Base-by-base conservation (phyloP, 2,113 vertebrate genomes). In the Hemiprocne comata region DNA sequence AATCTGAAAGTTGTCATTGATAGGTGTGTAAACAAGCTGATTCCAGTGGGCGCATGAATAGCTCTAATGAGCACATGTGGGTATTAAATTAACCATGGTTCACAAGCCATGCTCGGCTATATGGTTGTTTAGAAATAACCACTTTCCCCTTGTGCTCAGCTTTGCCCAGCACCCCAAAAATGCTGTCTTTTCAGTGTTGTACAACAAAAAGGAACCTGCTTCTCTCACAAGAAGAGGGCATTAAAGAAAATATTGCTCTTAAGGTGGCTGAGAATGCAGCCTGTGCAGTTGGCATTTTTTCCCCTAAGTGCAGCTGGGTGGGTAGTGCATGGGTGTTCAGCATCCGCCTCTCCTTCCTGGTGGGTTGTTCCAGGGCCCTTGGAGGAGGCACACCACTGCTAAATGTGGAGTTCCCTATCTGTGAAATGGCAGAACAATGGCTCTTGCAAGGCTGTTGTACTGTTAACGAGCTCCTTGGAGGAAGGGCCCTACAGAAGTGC, bases 71-170 rank as follows among this genome's bases (percentile, higher is more conserved):
- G 98, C 96, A 97, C 7, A 66, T 97, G 96, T 95, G 93, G 88
- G 94, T 96, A 93, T 97, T 95, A 95, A 97, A 98, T 98, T 98
- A 98, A 94, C 96, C 95, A 97, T 97, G 97, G 98, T 96, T 98
- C 97, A 98, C 90, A 96, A 96, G 86, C 94, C 94, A 93, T 96
- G 94, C 97, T 86, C 96, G 86, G 88, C 90, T 96, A 62, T 75
- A 57, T 73, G 83, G 89, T 95, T 96, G 94, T 95, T 97, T 93
- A 88, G 82, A 97, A 98, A 97, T 94, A 96, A 95, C 91, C 64
- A 62, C 77, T 81, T 97, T 92, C 75, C 84, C 71, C 85, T 94
- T 60, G 72, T 94, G 89, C 67, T 88, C 25, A 7, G 83, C 87
- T 94, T 57, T 58, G 85, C 91, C 85, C 69, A 13, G 66, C 53